phyloP scores from a whole-genome alignment of 2,113 vertebrate species.

The Piprites chloris region DNA sequence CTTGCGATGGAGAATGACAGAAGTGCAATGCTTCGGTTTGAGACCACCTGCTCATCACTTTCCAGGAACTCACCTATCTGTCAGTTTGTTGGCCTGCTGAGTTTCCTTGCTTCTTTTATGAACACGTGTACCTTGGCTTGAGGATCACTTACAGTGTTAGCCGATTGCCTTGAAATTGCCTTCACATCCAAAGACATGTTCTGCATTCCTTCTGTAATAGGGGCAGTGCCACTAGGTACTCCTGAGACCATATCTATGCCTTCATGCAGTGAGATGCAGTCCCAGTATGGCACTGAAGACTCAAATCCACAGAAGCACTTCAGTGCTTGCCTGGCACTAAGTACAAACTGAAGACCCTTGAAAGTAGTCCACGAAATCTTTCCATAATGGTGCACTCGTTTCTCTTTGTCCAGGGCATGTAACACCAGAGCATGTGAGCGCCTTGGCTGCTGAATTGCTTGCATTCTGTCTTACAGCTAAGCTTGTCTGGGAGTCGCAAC shows the following conservation, averaged over 20 bases:
- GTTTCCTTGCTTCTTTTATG: background rate
- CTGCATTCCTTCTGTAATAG: background rate
- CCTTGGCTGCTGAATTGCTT: background rate
- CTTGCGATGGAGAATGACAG: background rate
- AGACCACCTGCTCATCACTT: background rate
- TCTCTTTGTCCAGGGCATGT: background rate
- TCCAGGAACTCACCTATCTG: background rate
- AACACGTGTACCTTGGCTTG: background rate
- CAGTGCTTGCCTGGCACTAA: background rate
- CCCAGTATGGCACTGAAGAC: background rate
- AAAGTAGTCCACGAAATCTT: background rate
- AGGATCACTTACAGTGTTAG: background rate
- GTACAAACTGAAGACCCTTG: background rate
- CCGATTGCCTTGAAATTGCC: background rate
- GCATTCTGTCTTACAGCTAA: background rate
- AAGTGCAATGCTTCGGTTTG: accelerated
- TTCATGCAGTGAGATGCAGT: background rate
- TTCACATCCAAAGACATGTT: background rate
- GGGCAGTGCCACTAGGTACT: background rate
- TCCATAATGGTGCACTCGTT: background rate
- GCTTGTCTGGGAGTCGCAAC: background rate
- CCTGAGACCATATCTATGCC: background rate
- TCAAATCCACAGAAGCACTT: background rate
- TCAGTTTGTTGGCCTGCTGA: background rate
- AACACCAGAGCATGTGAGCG: background rate